phyloP scores from a whole-genome alignment of 2,113 vertebrate genomes.

The Ammospiza caudacuta region DNA sequence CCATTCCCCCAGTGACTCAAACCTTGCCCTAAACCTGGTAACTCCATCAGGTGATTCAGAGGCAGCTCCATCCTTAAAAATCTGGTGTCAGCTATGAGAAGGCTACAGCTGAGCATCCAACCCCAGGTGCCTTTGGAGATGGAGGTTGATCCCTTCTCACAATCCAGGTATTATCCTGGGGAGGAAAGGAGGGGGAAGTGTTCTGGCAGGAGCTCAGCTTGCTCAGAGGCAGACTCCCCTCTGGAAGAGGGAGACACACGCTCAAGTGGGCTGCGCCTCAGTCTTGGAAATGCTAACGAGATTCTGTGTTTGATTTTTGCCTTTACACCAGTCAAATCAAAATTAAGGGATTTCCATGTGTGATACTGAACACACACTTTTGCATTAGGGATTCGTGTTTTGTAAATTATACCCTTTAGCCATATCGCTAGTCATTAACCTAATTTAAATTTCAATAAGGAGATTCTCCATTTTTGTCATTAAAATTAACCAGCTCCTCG shows the following conservation, averaged over 20 bases:
- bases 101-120: not conserved
- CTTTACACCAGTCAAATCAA: slow-evolving; percentile 13
- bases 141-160: not conserved
- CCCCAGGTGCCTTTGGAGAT: not conserved
- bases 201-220: not conserved
- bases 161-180: not conserved
- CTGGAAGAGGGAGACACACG: not conserved
- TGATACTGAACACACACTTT: not conserved
- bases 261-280: not conserved
- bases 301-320: slow-evolving; percentile 36
- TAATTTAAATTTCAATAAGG: slow-evolving; percentile 51
- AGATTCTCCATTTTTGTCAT: slow-evolving; percentile 11
- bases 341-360: slow-evolving; percentile 28
- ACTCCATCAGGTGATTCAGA: not conserved
- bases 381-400: slow-evolving; percentile 52
- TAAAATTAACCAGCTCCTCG: slow-evolving; percentile 41
- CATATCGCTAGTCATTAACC: slow-evolving; percentile 47
- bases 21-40: not conserved
- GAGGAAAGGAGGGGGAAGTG: not conserved
- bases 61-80: not conserved
- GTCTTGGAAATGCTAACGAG: slow-evolving; percentile 3
- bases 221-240: not conserved
- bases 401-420: slow-evolving; percentile 41
- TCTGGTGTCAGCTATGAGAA: not conserved
- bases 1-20: not conserved